A percentile compares a stretch with the other conserved stretches of the same genome.
These are phyloP conservation scores for Marmota flaviventris DNA, from an alignment of 2,113 vertebrate species.

Conservation along the genomic window DNA sequence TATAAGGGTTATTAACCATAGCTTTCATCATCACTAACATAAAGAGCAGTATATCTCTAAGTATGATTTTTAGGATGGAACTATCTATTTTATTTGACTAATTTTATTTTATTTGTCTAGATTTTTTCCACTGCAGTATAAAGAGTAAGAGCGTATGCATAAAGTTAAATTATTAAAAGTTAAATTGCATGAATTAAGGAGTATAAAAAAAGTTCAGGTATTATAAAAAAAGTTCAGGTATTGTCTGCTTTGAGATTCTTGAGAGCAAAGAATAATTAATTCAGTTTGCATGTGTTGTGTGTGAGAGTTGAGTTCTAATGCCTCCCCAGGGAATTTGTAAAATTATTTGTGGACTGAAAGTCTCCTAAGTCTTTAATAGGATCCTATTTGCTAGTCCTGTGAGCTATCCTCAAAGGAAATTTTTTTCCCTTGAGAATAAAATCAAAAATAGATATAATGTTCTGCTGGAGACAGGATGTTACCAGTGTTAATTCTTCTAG, in stretches of 20 bases:
- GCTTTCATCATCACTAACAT: background rate
- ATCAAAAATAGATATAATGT: background rate
- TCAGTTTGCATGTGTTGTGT: background rate
- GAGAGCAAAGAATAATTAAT: background rate
- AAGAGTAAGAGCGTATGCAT: background rate
- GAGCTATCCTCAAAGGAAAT: background rate
- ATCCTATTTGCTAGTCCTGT: background rate
- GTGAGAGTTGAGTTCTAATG: background rate
- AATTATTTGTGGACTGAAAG: background rate
- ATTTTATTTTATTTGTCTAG: background rate
- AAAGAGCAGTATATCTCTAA: background rate
- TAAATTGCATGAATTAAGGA: background rate
- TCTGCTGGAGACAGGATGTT: background rate
- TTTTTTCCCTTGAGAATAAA: conserved; percentile 40
- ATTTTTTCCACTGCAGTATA: background rate
- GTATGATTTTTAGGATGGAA: background rate
- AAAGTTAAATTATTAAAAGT: background rate
- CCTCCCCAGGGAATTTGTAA: background rate
- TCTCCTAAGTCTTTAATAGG: background rate
- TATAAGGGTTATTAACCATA: background rate
- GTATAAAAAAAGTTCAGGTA: accelerated
- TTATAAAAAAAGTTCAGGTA: accelerated
- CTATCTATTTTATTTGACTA: background rate
- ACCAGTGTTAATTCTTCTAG: background rate
- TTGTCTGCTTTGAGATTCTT: background rate